Base-by-base conservation (phyloP, 2,797 vertebrate genomes). In the Cottoperca gobio region DNA sequence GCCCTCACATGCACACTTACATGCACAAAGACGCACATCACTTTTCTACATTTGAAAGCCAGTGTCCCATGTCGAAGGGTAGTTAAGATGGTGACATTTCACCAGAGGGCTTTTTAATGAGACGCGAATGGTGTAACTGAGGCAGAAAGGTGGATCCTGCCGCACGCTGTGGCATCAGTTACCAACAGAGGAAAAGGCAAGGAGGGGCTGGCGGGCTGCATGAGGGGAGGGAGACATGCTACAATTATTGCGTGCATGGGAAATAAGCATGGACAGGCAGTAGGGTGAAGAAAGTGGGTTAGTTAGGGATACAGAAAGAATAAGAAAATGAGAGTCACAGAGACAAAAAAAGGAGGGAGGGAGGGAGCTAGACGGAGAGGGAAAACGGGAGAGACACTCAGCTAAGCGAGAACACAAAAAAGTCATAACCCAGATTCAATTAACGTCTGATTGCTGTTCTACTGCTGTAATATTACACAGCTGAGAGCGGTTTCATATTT, bases 341-440 rank as follows among this genome's bases (percentile, higher is more conserved):
- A 70, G 57, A 28, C 53, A 58, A 5, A 37, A 33, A 10, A 43
- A 28, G 48, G 49, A 59, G 26, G 24, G 70, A 26, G 40, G 54
- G 55, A 19, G 57, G 23, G 64, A 35, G 65, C 17, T 42, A 76
- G 69, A 85, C 43, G 6, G 54, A 58, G 76, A 50, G 48, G 31
- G 58, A 69, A 81, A 85, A 61, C 13, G 16, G 64, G 69, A 77
- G 58, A 86, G 86, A 91, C 75, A 83, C 83, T 87, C 75, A 80
- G 89, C 85, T 85, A 82, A 84, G 83, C 50, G 65, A 89, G 87
- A 89, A 89, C 85, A 93, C 74, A 70, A 81, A 89, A 92, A 91
- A 93, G 89, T 88, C 93, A 90, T 92, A 92, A 91, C 88, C 90
- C 83, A 88, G 86, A 94, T 93, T 92, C 87, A 92, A 92, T 92